Percentiles rank a stretch among this genome's conserved stretches.
phyloP scores from a whole-genome alignment of 2,888 invertebrate genomes.

The Meteorus cinctellus region DNA sequence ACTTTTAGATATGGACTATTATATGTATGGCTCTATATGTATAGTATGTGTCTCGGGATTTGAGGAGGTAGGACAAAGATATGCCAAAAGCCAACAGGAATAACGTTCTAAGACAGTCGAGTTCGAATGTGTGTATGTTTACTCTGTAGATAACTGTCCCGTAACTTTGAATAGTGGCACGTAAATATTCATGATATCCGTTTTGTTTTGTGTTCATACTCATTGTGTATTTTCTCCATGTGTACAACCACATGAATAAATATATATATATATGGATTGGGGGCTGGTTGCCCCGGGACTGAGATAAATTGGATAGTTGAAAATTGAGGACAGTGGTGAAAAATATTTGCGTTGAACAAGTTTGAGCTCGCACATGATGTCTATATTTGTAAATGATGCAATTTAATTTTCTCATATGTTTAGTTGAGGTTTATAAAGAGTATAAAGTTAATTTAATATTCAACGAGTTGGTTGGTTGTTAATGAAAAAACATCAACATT shows the following conservation, averaged over 20 bases:
- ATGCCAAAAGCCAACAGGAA: constrained; percentile 7
- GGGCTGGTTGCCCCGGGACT: not conserved
- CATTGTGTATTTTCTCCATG: not conserved
- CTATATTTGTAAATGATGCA: no score
- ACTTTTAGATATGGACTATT: constrained; percentile 4
- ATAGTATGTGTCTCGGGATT: not conserved
- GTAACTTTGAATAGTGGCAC: not conserved
- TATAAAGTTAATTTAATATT: no score
- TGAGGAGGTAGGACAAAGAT: not conserved
- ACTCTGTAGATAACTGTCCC: not conserved
- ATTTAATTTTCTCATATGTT: no score
- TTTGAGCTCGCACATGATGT: no score
- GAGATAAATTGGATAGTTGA: not conserved
- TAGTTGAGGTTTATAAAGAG: no score
- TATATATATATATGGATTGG: not conserved
- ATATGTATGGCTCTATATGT: not conserved
- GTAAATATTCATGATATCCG: constrained; percentile 15
- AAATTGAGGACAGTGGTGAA: not conserved
- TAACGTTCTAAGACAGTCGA: not conserved
- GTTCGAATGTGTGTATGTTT: not conserved
- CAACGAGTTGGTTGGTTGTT: no score
- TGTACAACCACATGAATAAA: not conserved
- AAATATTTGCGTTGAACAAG: not conserved
- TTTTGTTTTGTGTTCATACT: constrained; percentile 4
- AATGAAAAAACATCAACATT: no score